These are phyloP conservation scores for Bothrops jararaca DNA, from an alignment of 2,113 vertebrate genomes.

Conservation along the genomic window DNA sequence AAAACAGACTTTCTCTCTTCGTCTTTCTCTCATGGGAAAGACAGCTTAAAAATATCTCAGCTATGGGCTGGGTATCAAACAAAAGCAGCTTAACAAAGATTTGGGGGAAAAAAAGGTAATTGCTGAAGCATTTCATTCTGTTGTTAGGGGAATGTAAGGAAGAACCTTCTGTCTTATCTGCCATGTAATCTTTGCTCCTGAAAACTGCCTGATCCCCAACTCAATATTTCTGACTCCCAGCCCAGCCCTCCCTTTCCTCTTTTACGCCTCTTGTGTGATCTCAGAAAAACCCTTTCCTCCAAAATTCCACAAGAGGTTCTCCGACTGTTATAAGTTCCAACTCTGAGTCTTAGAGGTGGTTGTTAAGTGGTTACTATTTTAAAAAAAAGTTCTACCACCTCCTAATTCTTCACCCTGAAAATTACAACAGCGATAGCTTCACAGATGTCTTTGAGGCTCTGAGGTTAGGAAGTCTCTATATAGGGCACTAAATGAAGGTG, in stretches of 20 bases:
- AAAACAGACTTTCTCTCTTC: no score
- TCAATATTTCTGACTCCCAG: not conserved
- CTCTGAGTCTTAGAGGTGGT: not conserved
- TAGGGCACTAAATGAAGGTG: not conserved
- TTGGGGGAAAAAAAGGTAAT: not conserved
- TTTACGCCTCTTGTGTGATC: not conserved
- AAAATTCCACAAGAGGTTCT: not conserved
- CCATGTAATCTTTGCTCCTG: not conserved
- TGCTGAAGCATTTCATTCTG: not conserved
- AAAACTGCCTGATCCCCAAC: not conserved
- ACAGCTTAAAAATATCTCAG: not conserved
- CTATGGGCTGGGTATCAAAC: not conserved
- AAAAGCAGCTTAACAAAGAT: not conserved
- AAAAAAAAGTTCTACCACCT: not conserved
- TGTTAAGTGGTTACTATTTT: not conserved
- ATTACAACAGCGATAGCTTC: not conserved
- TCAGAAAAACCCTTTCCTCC: not conserved
- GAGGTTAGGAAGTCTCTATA: not conserved
- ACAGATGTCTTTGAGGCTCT: not conserved
- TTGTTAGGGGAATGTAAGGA: not conserved
- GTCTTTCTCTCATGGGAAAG: no score
- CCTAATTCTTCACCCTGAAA: not conserved
- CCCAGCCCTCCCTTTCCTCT: not conserved
- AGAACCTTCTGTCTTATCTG: not conserved
- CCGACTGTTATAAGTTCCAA: not conserved